phyloP scores from a whole-genome alignment of 2,888 invertebrate genomes.

The Slavum lentiscoides region DNA sequence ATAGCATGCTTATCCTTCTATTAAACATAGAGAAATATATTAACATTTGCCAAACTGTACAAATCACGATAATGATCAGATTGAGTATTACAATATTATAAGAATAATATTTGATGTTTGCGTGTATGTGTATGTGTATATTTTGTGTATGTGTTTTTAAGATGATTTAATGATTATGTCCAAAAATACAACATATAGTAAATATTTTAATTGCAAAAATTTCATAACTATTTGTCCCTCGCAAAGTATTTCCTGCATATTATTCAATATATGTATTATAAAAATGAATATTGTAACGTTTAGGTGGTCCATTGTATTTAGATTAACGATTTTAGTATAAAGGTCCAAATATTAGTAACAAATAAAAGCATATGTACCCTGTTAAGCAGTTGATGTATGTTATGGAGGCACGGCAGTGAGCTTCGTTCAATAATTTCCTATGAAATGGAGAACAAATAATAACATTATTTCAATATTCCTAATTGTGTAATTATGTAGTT shows the following conservation, averaged over 20 bases:
- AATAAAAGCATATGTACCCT: conserved; percentile 55
- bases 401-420: conserved; percentile 55
- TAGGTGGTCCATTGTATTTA: conserved; percentile 29
- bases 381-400: conserved; percentile 55
- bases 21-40: not conserved
- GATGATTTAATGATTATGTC: not conserved
- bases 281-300: conserved; percentile 4
- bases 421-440: conserved; percentile 53
- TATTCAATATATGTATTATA: not conserved
- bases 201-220: not conserved
- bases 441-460: conserved; percentile 53
- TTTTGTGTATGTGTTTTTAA: not conserved
- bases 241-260: not conserved
- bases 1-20: conserved; percentile 19
- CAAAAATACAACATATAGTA: not conserved
- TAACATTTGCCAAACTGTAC: not conserved
- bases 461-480: conserved; percentile 45
- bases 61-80: conserved; percentile 3
- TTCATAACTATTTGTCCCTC: not conserved
- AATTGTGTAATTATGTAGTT: conserved; percentile 19
- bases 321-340: conserved; percentile 27
- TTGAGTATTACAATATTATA: not conserved
- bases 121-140: not conserved
- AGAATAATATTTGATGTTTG: not conserved
- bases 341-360: conserved; percentile 49